Conservation (phyloP, 2,888 invertebrate species). For the Cryptocephalus primarius region DNA sequence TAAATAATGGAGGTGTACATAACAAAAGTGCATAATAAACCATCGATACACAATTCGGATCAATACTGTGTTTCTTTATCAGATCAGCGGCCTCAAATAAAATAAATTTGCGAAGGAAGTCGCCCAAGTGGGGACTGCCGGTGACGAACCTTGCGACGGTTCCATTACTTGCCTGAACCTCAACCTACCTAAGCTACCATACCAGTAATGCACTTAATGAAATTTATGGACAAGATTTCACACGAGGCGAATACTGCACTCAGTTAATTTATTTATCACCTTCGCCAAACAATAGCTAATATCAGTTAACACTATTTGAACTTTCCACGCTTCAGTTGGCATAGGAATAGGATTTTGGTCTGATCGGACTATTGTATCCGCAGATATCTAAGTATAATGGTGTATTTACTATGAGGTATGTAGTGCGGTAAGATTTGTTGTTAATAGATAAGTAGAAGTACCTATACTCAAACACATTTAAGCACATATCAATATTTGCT, state of each 20-base stretch:
- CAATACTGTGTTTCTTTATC: slow-evolving; percentile 36
- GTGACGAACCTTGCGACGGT: neutral
- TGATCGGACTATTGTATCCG: too few relatives aligned
- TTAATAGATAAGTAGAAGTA: too few relatives aligned
- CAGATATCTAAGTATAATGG: too few relatives aligned
- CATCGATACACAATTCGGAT: slow-evolving; percentile 34
- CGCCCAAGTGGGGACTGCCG: slow-evolving; percentile 13
- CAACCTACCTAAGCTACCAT: slow-evolving; percentile 28
- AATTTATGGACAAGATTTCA: slow-evolving; percentile 35
- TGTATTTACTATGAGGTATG: too few relatives aligned
- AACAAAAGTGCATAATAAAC: slow-evolving; percentile 32
- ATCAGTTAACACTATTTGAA: slow-evolving; percentile 1
- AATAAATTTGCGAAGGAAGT: slow-evolving; percentile 29
- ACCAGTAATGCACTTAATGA: slow-evolving; percentile 37
- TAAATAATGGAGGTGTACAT: slow-evolving; percentile 4
- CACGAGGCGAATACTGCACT: slow-evolving; percentile 26
- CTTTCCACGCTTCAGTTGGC: neutral
- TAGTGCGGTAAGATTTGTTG: too few relatives aligned
- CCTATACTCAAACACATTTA: too few relatives aligned
- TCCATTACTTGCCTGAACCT: too few relatives aligned
- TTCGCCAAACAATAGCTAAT: slow-evolving; percentile 29
- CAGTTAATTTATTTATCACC: slow-evolving; percentile 36
- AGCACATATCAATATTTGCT: too few relatives aligned
- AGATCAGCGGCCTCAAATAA: slow-evolving; percentile 33
- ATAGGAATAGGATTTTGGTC: neutral